phyloP scores from a whole-genome alignment of 2,113 vertebrate species.

The Menura novaehollandiae region DNA sequence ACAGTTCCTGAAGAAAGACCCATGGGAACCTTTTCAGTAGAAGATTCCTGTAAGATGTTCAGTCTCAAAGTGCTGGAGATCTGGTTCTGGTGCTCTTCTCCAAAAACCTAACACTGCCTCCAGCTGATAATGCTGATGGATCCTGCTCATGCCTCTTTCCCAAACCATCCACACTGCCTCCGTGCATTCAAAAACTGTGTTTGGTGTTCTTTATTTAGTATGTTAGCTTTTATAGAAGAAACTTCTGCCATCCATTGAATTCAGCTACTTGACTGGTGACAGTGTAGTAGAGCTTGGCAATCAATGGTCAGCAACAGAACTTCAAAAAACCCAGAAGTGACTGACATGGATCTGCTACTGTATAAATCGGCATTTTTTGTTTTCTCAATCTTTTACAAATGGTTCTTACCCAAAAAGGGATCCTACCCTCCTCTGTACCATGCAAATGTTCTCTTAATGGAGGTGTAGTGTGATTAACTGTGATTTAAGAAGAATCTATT shows the following conservation, averaged over 20 bases:
- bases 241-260: background rate
- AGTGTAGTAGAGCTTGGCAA: background rate
- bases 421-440: background rate
- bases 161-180: background rate
- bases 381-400: background rate
- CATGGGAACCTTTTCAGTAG: background rate
- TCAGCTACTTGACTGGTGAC: background rate
- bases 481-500: background rate
- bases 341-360: background rate
- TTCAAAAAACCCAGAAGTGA: background rate
- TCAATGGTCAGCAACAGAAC: background rate
- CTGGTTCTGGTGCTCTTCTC: background rate
- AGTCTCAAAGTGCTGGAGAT: background rate
- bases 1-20: background rate
- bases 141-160: background rate
- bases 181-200: background rate
- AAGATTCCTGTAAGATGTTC: background rate
- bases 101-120: background rate
- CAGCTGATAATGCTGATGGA: background rate
- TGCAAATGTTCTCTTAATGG: background rate
- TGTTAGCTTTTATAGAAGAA: background rate
- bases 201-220: background rate
- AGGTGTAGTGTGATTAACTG: accelerated
- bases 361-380: background rate
- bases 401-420: background rate